phyloP scores from a whole-genome alignment of 2,888 invertebrate species.

The Nasonovia ribisnigri region DNA sequence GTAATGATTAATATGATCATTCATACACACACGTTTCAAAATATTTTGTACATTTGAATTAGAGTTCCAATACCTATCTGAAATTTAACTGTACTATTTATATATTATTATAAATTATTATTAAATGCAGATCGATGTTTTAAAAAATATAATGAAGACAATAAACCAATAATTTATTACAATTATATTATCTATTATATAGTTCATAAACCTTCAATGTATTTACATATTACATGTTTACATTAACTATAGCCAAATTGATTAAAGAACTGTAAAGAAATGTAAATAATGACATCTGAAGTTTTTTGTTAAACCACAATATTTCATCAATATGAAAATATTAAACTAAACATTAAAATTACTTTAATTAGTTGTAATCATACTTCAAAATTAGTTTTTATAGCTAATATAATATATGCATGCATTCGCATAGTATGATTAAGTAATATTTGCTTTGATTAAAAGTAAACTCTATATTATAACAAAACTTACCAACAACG shows the following conservation, averaged over 20 bases:
- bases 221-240: neutral
- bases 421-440: neutral
- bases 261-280: neutral
- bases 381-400: neutral
- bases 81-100: no score
- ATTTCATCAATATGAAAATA: neutral
- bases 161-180: neutral
- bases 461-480: neutral
- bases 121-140: neutral
- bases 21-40: no score
- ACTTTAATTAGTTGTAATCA: neutral
- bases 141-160: neutral
- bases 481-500: constrained; percentile 79
- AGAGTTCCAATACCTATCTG: no score
- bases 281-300: neutral
- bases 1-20: no score
- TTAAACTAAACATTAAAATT: neutral
- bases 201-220: neutral
- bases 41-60: no score
- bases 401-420: neutral
- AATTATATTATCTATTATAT: neutral
- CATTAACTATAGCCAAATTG: neutral
- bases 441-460: neutral
- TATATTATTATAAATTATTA: neutral
- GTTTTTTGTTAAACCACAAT: neutral